Evolutionary conservation across 1,140 invertebrate genomes (phyloP).

Genomic region (Sycophaga agraensis): DNA sequence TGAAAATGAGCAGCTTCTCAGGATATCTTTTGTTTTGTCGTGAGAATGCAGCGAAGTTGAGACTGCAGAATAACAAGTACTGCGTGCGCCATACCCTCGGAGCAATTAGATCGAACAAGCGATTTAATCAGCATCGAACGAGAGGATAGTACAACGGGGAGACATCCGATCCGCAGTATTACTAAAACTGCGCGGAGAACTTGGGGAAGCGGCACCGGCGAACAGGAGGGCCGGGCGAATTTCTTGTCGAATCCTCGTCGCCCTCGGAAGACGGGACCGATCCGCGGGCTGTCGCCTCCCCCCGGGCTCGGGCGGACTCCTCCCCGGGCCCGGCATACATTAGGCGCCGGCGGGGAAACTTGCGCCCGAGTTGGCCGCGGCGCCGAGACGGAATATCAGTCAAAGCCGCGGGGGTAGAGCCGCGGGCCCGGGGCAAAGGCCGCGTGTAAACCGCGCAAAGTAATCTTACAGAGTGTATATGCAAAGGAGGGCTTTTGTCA

Average conservation of each 20-base stretch:
- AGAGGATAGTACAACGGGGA: too few species aligned
- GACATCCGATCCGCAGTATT: too few species aligned
- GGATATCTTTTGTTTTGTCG: too few species aligned
- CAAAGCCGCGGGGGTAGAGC: constrained; percentile 28
- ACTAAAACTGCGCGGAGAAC: too few species aligned
- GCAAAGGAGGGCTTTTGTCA: constrained; percentile 55
- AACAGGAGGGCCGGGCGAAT: background rate
- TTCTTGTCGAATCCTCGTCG: constrained; percentile 37
- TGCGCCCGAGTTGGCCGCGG: background rate
- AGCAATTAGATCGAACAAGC: too few species aligned
- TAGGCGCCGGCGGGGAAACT: constrained; percentile 33
- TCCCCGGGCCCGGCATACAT: constrained; percentile 55
- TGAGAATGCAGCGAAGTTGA: too few species aligned
- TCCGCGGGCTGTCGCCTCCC: background rate
- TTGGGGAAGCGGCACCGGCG: too few species aligned
- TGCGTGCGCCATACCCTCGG: too few species aligned
- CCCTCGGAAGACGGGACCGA: background rate
- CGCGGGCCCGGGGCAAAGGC: constrained; percentile 39
- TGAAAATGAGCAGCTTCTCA: too few species aligned
- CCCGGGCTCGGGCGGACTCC: constrained; percentile 49
- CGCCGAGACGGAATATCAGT: constrained; percentile 22
- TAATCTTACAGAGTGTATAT: constrained; percentile 62
- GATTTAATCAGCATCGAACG: too few species aligned
- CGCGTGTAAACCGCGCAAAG: constrained; percentile 56
- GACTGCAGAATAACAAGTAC: too few species aligned